These are phyloP conservation scores for Equus quagga DNA, from an alignment of 2,113 vertebrate genomes.

Conservation along the genomic window DNA sequence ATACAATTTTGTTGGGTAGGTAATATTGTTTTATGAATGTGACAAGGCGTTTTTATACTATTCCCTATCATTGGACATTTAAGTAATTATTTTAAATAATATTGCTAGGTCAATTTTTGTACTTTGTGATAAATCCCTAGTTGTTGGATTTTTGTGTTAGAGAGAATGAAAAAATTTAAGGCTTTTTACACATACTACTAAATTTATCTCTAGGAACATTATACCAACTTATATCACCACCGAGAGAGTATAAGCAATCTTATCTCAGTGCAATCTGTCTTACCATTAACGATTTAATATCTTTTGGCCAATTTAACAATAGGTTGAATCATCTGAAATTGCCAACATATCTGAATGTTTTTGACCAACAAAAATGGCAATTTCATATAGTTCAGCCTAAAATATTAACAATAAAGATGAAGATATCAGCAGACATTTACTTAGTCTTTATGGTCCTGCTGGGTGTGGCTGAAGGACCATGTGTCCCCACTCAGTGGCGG, in stretches of 20 bases:
- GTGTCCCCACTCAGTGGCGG: neutral
- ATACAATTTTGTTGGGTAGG: neutral
- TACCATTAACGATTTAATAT: neutral
- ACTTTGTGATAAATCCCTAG: neutral
- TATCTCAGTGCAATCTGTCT: neutral
- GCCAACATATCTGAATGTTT: neutral
- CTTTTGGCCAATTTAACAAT: neutral
- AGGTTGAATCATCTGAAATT: neutral
- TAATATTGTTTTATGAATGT: neutral
- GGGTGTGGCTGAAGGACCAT: rapidly evolving
- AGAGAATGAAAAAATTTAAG: neutral
- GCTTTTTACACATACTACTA: neutral
- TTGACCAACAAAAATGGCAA: neutral
- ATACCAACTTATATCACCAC: neutral
- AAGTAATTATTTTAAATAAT: conserved; percentile 22
- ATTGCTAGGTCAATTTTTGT: neutral
- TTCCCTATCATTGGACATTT: neutral
- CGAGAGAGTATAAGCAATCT: neutral
- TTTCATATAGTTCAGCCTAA: neutral
- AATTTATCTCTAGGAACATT: neutral
- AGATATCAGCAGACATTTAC: neutral
- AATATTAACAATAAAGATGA: neutral
- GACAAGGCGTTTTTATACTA: neutral
- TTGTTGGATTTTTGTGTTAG: conserved; percentile 14
- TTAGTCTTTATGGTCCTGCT: neutral